Evolutionary conservation across 2,113 vertebrate genomes (phyloP).

Genomic region (Pedetes capensis): DNA sequence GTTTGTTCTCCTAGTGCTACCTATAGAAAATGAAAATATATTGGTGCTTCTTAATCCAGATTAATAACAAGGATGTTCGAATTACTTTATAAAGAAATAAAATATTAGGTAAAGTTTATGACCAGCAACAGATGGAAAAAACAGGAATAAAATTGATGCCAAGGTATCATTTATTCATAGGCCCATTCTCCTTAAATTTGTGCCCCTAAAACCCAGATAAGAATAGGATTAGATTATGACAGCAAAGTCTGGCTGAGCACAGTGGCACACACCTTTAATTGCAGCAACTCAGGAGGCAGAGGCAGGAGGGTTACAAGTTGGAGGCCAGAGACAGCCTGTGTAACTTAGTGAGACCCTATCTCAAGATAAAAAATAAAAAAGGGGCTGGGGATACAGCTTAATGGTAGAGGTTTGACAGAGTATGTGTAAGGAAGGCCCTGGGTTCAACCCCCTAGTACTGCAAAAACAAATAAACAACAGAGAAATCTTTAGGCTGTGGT

Average conservation of each 20-base stretch:
- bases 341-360: no score
- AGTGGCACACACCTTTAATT: no score
- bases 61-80: constrained; percentile 32
- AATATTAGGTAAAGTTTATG: not conserved
- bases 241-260: not conserved
- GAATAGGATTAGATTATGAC: not conserved
- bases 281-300: not conserved
- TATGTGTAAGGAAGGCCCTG: no score
- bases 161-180: not conserved
- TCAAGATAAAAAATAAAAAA: no score
- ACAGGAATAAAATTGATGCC: not conserved
- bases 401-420: no score
- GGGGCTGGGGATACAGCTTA: no score
- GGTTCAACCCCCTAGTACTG: no score
- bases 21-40: not conserved
- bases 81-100: not conserved
- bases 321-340: no score
- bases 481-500: not conserved
- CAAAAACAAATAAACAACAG: no score
- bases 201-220: not conserved
- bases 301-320: not conserved
- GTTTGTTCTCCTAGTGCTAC: not conserved
- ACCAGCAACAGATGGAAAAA: not conserved
- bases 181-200: not conserved
- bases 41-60: not conserved